Evolutionary conservation across 2,888 invertebrate genomes (phyloP).

Genomic region (Microplitis manilae): DNA sequence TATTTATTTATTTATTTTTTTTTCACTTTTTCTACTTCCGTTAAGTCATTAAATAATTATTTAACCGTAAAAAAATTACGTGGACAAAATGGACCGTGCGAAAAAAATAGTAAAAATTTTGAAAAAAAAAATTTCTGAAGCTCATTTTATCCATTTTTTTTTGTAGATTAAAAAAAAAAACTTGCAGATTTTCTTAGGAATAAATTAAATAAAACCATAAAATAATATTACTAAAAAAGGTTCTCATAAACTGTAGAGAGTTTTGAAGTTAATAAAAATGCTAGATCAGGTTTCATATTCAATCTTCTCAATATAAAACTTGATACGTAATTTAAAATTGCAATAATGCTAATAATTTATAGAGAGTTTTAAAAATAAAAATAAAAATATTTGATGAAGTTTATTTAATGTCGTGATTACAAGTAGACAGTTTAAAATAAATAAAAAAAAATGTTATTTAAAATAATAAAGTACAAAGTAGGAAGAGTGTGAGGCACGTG

Average conservation of each 20-base stretch:
- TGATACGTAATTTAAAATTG: background rate
- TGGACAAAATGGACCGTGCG: too few species aligned
- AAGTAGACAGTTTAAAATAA: background rate
- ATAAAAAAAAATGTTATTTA: background rate
- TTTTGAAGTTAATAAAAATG: background rate
- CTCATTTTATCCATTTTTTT: too few species aligned
- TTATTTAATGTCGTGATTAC: background rate
- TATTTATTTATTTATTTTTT: too few species aligned
- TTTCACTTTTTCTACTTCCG: too few species aligned
- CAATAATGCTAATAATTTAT: background rate
- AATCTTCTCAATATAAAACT: background rate
- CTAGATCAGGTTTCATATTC: background rate
- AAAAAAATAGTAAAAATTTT: too few species aligned
- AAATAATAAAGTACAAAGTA: conserved; percentile 2
- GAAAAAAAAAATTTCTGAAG: background rate
- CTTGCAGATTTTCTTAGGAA: background rate
- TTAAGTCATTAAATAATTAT: too few species aligned
- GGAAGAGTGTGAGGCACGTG: conserved; percentile 35
- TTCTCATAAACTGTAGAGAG: background rate
- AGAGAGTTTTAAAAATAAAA: background rate
- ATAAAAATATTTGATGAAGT: background rate
- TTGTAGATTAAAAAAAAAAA: background rate
- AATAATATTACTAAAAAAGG: background rate
- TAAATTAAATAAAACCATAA: background rate
- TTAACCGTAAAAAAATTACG: too few species aligned